These are phyloP conservation scores for Nemapogon koenigi DNA, from an alignment of 2,888 invertebrate genomes.

Conservation along the genomic window DNA sequence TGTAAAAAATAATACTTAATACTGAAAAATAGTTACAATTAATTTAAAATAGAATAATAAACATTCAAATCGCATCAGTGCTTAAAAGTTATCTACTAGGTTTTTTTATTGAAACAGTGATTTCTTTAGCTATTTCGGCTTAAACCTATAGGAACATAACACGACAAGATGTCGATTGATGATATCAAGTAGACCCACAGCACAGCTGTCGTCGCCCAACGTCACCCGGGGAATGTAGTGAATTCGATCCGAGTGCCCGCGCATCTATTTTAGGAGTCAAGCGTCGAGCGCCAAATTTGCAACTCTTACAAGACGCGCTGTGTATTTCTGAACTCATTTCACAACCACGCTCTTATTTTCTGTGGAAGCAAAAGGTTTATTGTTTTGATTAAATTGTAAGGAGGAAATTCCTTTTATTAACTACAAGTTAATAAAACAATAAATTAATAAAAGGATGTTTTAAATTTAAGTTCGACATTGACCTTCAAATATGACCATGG, in stretches of 20 bases:
- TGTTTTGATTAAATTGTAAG: neutral
- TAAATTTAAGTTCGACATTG: slow-evolving; percentile 8
- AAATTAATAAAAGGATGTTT: too few relatives aligned
- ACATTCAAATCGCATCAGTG: too few relatives aligned
- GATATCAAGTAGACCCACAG: too few relatives aligned
- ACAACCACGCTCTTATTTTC: slow-evolving; percentile 35
- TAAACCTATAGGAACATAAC: too few relatives aligned
- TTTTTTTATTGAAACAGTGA: too few relatives aligned
- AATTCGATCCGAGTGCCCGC: slow-evolving; percentile 47
- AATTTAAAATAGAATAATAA: too few relatives aligned
- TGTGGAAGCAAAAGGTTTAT: neutral
- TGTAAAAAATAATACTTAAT: too few relatives aligned
- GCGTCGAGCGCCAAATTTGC: slow-evolving; percentile 60
- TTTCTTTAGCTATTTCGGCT: too few relatives aligned
- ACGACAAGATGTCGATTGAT: neutral
- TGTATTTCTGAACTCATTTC: slow-evolving; percentile 58
- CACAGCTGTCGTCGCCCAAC: neutral
- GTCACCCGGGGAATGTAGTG: slow-evolving; percentile 39
- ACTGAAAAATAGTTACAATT: too few relatives aligned
- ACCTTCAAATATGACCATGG: slow-evolving; percentile 5
- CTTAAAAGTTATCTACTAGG: too few relatives aligned
- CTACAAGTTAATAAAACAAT: neutral
- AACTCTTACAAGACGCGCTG: slow-evolving; percentile 50
- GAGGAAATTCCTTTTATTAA: neutral
- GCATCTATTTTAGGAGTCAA: slow-evolving; percentile 48